phyloP scores from a whole-genome alignment of 1,140 invertebrate genomes.

The Oscheius sp. region DNA sequence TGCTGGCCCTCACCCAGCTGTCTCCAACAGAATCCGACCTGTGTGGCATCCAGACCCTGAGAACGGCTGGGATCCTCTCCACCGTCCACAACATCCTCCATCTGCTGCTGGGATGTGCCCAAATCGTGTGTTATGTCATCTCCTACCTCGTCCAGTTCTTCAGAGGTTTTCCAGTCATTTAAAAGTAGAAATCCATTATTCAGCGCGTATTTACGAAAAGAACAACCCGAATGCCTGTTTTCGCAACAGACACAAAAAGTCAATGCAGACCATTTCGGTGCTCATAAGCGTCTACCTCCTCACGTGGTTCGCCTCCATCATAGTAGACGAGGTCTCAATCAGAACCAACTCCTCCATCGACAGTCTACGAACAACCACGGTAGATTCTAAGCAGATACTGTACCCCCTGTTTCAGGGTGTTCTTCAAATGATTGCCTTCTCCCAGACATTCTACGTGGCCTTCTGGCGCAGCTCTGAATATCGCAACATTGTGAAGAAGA shows the following conservation, averaged over 20 bases:
- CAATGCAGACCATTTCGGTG: constrained; percentile 7
- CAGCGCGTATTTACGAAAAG: not conserved
- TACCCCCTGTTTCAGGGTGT: not conserved
- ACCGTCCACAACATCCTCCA: not conserved
- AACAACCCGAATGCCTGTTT: constrained; percentile 4
- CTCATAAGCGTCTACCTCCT: constrained; percentile 1
- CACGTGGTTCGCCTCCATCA: constrained; percentile 10
- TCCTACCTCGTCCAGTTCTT: not conserved
- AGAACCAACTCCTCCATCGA: not conserved
- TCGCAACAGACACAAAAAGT: not conserved
- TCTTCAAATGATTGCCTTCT: constrained; percentile 3
- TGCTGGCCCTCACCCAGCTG: not conserved
- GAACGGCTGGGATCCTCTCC: not conserved
- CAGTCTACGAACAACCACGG: not conserved
- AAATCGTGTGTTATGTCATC: not conserved
- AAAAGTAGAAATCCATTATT: not conserved
- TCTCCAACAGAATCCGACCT: not conserved
- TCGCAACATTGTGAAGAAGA: constrained; percentile 4
- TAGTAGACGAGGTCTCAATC: not conserved
- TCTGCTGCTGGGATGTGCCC: not conserved
- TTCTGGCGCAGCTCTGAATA: constrained; percentile 13
- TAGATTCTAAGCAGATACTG: not conserved
- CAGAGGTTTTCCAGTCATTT: not conserved
- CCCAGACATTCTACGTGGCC: not conserved
- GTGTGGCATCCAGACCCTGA: not conserved